Conservation (phyloP, 2,888 invertebrate genomes). For the Sphaerophoria taeniata region DNA sequence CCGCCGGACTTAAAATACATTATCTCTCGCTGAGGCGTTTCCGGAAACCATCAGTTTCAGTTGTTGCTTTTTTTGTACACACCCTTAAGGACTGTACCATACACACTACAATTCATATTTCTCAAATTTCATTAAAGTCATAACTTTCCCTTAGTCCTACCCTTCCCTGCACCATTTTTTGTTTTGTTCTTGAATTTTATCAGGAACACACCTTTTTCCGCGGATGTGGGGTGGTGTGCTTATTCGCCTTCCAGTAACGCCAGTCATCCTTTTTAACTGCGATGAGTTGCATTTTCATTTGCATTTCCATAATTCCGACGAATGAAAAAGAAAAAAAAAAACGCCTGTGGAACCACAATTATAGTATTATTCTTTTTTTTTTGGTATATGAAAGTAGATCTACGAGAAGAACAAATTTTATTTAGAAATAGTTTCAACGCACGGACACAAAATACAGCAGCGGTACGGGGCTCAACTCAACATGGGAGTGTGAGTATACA, state of each 20-base stretch:
- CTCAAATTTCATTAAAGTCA: conserved; percentile 71
- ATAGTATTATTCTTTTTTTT: too few species aligned
- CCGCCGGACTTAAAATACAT: conserved; percentile 55
- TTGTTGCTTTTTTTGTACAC: conserved; percentile 45
- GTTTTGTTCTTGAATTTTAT: conserved; percentile 62
- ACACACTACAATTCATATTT: conserved; percentile 67
- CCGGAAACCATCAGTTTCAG: conserved; percentile 23
- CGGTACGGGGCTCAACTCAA: too few species aligned
- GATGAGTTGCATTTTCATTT: conserved; percentile 61
- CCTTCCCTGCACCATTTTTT: neutral
- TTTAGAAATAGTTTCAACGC: conserved; percentile 50
- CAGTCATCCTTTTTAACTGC: conserved; percentile 5
- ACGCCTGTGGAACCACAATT: conserved; percentile 33
- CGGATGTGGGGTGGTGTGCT: too few species aligned
- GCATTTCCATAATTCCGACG: conserved; percentile 50
- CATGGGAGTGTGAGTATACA: too few species aligned
- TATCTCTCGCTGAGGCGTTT: conserved; percentile 50
- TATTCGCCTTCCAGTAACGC: too few species aligned
- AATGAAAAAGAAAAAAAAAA: conserved; percentile 33
- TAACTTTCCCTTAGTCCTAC: conserved; percentile 53
- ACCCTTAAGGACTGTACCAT: conserved; percentile 49
- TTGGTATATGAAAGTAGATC: conserved; percentile 21
- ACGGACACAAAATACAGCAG: neutral
- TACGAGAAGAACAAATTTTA: conserved; percentile 45
- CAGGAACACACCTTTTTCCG: conserved; percentile 59